Evolutionary conservation across 2,113 vertebrate genomes (phyloP).

Genomic region (Cyphomyrus discorhynchus): DNA sequence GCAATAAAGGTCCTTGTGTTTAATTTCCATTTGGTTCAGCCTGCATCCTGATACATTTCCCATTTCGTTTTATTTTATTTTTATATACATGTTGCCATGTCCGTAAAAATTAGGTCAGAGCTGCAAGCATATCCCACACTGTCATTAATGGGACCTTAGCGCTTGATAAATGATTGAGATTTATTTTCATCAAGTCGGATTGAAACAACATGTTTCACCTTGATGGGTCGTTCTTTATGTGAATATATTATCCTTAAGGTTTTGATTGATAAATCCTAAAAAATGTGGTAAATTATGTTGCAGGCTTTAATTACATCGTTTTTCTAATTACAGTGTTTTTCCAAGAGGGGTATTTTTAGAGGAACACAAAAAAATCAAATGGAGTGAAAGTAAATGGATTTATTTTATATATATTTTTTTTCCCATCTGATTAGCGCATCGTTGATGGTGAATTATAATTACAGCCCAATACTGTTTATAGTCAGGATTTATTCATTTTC

Average conservation of each 20-base stretch:
- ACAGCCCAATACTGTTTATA: slow-evolving; percentile 29
- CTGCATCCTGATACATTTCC: not conserved
- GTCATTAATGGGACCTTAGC: not conserved
- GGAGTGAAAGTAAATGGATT: slow-evolving; percentile 52
- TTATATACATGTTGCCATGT: not conserved
- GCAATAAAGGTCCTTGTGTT: not conserved
- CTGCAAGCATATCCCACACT: not conserved
- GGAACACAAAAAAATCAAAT: slow-evolving; percentile 58
- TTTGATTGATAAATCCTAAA: slow-evolving; percentile 32
- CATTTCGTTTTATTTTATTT: not conserved
- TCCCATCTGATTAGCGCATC: slow-evolving; percentile 40
- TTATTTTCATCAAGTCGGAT: slow-evolving; percentile 21
- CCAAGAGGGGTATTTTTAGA: slow-evolving; percentile 40
- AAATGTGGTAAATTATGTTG: slow-evolving; percentile 34
- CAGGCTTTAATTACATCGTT: slow-evolving; percentile 41
- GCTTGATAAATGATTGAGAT: slow-evolving; percentile 18
- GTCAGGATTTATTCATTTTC: slow-evolving; percentile 29
- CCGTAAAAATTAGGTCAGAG: slow-evolving; percentile 4
- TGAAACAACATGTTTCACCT: slow-evolving; percentile 32
- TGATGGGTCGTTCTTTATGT: slow-evolving; percentile 6
- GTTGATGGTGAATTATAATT: slow-evolving; percentile 43
- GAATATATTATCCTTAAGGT: slow-evolving; percentile 43
- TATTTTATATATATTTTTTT: slow-evolving; percentile 38
- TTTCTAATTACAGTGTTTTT: slow-evolving; percentile 30
- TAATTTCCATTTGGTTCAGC: not conserved